Percentiles rank a stretch among this genome's conserved stretches.
Evolutionary conservation across 2,113 vertebrate genomes (phyloP).

Genomic region (Microtus ochrogaster): DNA sequence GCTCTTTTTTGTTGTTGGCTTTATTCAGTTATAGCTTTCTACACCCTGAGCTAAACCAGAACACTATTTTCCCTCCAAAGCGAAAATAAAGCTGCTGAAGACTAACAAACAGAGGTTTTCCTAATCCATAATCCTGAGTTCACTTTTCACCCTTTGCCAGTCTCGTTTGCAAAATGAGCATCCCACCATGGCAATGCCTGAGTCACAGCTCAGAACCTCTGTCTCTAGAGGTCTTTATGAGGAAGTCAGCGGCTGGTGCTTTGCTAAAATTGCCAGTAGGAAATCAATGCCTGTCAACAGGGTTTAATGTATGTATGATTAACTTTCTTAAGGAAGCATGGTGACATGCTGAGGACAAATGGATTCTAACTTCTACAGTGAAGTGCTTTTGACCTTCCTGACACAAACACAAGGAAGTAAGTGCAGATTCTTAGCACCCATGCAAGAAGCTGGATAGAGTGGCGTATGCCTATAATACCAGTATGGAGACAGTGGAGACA

Average conservation of each 20-base stretch:
- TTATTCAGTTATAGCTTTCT: background rate
- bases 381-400: background rate
- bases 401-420: background rate
- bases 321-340: background rate
- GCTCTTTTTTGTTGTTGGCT: background rate
- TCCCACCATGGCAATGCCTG: fast-evolving
- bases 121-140: background rate
- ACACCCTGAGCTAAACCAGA: background rate
- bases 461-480: background rate
- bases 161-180: background rate
- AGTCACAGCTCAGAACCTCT: fast-evolving
- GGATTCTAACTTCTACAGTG: background rate
- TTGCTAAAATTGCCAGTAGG: background rate
- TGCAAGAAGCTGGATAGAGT: no score
- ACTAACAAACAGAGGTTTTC: background rate
- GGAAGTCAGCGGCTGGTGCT: background rate
- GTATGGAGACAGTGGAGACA: no score
- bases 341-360: background rate
- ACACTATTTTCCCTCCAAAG: background rate
- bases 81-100: background rate
- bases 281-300: background rate
- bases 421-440: background rate
- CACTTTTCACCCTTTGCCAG: background rate
- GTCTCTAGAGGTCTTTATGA: background rate
- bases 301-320: background rate